A percentile compares a stretch with the other conserved stretches of the same genome.
Conservation (phyloP, 2,797 vertebrate genomes). For the Nyctibius grandis region DNA sequence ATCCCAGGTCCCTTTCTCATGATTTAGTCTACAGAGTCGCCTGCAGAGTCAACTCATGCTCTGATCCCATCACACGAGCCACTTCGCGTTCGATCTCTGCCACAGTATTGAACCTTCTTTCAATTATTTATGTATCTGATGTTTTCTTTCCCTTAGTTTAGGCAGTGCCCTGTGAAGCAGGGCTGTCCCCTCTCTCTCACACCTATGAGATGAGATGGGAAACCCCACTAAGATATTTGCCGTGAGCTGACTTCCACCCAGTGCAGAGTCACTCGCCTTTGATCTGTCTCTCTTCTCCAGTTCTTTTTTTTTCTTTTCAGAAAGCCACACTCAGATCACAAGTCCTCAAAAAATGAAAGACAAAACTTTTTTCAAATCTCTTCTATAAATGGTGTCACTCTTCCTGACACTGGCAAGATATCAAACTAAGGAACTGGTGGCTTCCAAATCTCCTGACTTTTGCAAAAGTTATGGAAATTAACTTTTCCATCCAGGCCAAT, state of each 20-base stretch:
- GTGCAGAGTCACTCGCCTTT: background rate
- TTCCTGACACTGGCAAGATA: background rate
- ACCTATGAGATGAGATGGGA: background rate
- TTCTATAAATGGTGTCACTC: background rate
- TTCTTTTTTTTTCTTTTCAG: background rate
- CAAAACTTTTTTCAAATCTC: background rate
- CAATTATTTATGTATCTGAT: background rate
- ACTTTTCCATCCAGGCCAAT: background rate
- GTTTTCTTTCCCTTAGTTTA: rapidly evolving
- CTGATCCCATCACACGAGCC: background rate
- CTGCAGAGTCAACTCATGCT: rapidly evolving
- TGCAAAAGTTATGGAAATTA: background rate
- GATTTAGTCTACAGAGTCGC: background rate
- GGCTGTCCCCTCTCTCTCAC: background rate
- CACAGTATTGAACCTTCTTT: rapidly evolving
- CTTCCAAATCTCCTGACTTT: background rate
- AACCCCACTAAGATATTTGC: background rate
- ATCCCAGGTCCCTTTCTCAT: background rate
- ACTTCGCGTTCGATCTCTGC: rapidly evolving
- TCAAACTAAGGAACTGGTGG: too few species aligned
- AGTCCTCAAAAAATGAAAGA: background rate
- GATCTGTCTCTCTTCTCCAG: background rate
- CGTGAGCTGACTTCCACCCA: rapidly evolving
- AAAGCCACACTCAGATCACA: background rate
- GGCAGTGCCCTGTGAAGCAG: background rate